Base-by-base conservation (phyloP, 2,888 invertebrate genomes). In the Oithona nana region DNA sequence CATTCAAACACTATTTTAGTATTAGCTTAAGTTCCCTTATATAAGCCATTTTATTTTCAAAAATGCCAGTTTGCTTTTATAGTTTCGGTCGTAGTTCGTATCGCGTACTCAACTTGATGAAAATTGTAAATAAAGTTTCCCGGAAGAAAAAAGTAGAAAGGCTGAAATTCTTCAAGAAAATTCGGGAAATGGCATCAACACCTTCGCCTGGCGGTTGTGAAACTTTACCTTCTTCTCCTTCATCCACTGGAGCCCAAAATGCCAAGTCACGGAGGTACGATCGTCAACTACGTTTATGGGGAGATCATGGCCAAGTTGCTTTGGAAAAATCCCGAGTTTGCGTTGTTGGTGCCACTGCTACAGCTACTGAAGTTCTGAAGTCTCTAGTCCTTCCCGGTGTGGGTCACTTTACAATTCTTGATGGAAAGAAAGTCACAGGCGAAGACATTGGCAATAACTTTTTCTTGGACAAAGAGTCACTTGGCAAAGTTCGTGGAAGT, bases 291-390 rank as follows among this genome's bases (percentile, higher is more conserved):
- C 77, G 83, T 79, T 78, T 99, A 69, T 99, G 98, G 98, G 97
- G 97, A 66, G 97, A 98, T 72, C 93, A 95, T 75, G 98, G 98
- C 0, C 98, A 98, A 75, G 75, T 79, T 66, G 79, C 86, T 2
- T 76, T 98, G 64, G 95, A 97, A 77, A 79, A 80, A 66, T 84
- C 93, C 20, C 86, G 88, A 72, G 82, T 97, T 68, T 97, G 95
- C 72, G 73, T 98, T 28, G 84, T 98, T 66, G 93, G 94, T 75
- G 94, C 92, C 1, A 88, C 86, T 51, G 88, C 88, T 4, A 77
- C 90, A 56, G 95, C 95, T 16, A 93, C 95, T 28, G 98, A 98
- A 78, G 83, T 88, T 64, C 75, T 98, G 29, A 98, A 99, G 73
- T 89, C 90, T 28, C 79, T 99, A 30, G 86, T 98, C 13, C 76